These are phyloP conservation scores for Seira musarum DNA, from an alignment of 2,888 invertebrate species.

Conservation along the genomic window DNA sequence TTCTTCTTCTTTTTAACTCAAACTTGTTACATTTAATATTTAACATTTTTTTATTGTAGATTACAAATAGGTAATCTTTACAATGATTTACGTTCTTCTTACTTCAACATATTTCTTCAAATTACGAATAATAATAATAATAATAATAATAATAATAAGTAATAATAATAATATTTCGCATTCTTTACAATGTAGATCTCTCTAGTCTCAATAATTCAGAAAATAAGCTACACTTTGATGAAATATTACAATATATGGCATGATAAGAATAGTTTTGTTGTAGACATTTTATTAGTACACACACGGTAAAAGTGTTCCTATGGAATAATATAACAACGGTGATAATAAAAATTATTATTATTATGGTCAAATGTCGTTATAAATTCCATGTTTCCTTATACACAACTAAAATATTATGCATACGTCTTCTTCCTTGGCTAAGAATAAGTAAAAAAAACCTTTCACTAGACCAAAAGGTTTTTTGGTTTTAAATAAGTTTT, in stretches of 20 bases:
- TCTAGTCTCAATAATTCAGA: constrained; percentile 54
- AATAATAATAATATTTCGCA: constrained; percentile 20
- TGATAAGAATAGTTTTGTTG: constrained; percentile 57
- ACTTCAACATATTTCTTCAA: not conserved
- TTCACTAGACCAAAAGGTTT: constrained; percentile 37
- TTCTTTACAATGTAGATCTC: no score
- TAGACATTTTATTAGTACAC: constrained; percentile 34
- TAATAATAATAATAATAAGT: constrained; percentile 28
- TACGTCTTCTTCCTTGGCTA: constrained; percentile 28
- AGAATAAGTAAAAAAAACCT: no score
- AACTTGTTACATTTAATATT: no score
- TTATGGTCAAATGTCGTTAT: constrained; percentile 38
- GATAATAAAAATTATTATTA: constrained; percentile 23
- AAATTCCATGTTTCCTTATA: constrained; percentile 13
- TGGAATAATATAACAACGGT: constrained; percentile 18
- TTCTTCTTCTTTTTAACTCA: constrained; percentile 19
- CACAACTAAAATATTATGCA: not conserved
- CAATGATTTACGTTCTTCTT: constrained; percentile 10
- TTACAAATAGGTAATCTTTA: constrained; percentile 6
- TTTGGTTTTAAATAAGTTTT: not conserved
- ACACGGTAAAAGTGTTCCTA: constrained; percentile 11
- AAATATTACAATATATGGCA: constrained; percentile 50
- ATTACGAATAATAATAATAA: constrained; percentile 39
- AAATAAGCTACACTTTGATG: constrained; percentile 61
- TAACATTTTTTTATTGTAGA: constrained; percentile 6